These are phyloP conservation scores for Nephotettix cincticeps DNA, from an alignment of 1,140 invertebrate genomes.

Conservation along the genomic window DNA sequence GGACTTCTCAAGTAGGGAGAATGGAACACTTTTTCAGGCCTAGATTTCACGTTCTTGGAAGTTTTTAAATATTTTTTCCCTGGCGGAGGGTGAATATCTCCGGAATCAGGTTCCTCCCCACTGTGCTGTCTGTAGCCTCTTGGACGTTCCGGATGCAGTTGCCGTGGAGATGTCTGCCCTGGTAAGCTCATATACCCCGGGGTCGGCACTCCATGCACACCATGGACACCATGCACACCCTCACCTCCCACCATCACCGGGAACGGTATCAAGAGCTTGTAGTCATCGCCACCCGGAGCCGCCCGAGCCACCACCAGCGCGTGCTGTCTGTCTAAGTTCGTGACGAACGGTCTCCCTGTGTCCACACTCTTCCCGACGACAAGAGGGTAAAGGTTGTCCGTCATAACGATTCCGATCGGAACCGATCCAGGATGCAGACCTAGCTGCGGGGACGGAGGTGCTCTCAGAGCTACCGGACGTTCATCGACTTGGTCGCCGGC, in stretches of 20 bases:
- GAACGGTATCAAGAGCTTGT: slow-evolving; percentile 5
- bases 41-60: too few species aligned
- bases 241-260: not conserved
- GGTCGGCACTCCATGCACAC: too few species aligned
- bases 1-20: too few species aligned
- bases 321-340: not conserved
- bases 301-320: not conserved
- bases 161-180: too few species aligned
- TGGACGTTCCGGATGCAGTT: too few species aligned
- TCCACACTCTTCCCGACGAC: slow-evolving; percentile 10
- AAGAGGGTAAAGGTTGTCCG: not conserved
- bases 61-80: too few species aligned
- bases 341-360: not conserved
- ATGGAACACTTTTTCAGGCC: too few species aligned
- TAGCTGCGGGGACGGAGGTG: not conserved
- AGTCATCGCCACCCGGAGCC: not conserved
- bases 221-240: too few species aligned
- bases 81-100: too few species aligned
- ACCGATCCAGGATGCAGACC: not conserved
- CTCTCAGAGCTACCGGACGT: not conserved
- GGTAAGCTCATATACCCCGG: too few species aligned
- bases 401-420: not conserved
- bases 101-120: too few species aligned
- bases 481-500: not conserved
- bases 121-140: too few species aligned